A percentile compares a stretch with the other conserved stretches of the same genome.
Evolutionary conservation across 1,140 invertebrate species (phyloP).

Genomic region (Drosophila subobscura): DNA sequence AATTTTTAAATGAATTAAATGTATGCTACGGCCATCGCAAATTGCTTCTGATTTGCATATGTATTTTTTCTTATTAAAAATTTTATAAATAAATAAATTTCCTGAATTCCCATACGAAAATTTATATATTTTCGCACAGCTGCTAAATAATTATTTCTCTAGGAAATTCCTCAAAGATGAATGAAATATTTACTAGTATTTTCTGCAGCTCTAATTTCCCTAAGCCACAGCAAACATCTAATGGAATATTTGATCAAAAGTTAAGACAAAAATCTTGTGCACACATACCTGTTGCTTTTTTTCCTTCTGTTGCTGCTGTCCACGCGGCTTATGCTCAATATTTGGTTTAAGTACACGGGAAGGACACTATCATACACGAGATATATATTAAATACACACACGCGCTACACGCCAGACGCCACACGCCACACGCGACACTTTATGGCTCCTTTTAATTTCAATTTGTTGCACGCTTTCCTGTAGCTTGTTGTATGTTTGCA

Average conservation of each 20-base stretch:
- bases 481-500: conserved; percentile 42
- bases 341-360: conserved; percentile 30
- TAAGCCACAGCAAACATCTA: background rate
- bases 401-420: conserved; percentile 12
- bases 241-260: background rate
- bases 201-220: too few relatives aligned
- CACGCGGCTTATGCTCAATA: conserved; percentile 48
- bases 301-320: too few relatives aligned
- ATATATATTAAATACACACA: conserved; percentile 31
- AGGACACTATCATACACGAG: conserved; percentile 22
- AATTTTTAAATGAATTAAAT: too few relatives aligned
- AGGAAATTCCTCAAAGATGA: too few relatives aligned
- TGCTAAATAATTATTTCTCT: too few relatives aligned
- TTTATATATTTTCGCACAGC: too few relatives aligned
- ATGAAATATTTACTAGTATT: too few relatives aligned
- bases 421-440: conserved; percentile 57
- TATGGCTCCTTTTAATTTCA: conserved; percentile 68
- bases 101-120: too few relatives aligned
- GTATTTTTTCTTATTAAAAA: too few relatives aligned
- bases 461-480: conserved; percentile 57
- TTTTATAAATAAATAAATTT: too few relatives aligned
- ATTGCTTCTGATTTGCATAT: too few relatives aligned
- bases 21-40: too few relatives aligned
- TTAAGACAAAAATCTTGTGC: conserved; percentile 5
- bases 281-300: conserved; percentile 56